Evolutionary conservation across 2,113 vertebrate species (phyloP).

Genomic region (Gnathonemus longibarbis): DNA sequence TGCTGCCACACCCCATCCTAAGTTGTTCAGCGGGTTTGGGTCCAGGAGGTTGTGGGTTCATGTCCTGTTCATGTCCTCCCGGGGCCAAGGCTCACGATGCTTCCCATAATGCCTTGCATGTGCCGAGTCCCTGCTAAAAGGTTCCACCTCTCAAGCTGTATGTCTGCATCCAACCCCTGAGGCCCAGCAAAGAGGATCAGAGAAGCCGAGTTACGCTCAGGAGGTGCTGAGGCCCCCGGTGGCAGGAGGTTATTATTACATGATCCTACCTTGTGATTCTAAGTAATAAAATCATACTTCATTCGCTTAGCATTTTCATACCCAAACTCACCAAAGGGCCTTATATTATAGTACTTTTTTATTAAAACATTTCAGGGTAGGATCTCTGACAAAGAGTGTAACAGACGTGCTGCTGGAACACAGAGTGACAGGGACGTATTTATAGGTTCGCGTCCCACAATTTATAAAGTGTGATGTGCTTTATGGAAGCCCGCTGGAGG

Average conservation of each 20-base stretch:
- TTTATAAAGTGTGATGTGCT: background rate
- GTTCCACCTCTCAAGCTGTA: background rate
- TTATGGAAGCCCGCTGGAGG: slow-evolving; percentile 15
- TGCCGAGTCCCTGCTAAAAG: background rate
- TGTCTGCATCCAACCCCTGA: background rate
- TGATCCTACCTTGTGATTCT: background rate
- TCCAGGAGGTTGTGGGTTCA: background rate
- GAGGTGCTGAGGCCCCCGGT: background rate
- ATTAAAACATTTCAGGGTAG: background rate
- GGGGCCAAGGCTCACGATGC: background rate
- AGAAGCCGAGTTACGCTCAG: background rate
- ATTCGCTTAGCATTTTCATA: background rate
- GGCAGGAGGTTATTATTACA: background rate
- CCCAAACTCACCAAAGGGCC: background rate
- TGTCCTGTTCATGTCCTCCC: background rate
- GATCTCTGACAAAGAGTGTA: background rate
- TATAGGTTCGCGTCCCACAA: background rate
- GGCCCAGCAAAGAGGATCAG: background rate
- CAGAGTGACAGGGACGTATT: background rate
- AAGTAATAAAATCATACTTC: background rate
- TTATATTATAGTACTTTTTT: background rate
- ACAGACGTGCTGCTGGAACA: background rate
- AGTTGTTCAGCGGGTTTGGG: background rate
- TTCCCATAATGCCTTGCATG: background rate
- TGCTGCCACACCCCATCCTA: background rate